These are phyloP conservation scores for Poeciliopsis paucimaculata DNA, from an alignment of 2,797 vertebrate species.

Conservation along the genomic window DNA sequence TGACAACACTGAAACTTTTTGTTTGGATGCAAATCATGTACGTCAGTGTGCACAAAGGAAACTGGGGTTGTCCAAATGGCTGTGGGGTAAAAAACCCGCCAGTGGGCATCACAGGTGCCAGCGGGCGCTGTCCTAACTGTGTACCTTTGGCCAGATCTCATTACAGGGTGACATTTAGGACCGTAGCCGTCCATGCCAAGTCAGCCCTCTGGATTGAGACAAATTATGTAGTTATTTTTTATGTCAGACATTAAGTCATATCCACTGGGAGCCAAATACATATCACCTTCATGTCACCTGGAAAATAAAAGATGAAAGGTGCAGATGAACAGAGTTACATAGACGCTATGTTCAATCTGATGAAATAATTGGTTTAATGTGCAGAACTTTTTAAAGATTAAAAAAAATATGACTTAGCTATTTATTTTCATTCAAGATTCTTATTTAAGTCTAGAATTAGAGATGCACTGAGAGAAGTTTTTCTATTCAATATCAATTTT, in stretches of 20 bases:
- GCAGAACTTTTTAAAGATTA: not conserved
- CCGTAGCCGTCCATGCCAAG: slow-evolving; percentile 82
- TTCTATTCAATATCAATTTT: not conserved
- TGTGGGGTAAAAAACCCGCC: slow-evolving; percentile 78
- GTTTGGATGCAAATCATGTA: slow-evolving; percentile 73
- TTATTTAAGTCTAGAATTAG: not conserved
- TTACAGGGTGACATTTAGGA: slow-evolving; percentile 86
- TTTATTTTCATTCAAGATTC: not conserved
- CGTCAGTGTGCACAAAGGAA: slow-evolving; percentile 71
- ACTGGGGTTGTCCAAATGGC: slow-evolving; percentile 78
- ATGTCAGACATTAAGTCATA: slow-evolving; percentile 81
- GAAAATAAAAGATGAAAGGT: slow-evolving; percentile 46
- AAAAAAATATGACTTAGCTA: not conserved
- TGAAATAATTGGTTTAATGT: slow-evolving; percentile 12
- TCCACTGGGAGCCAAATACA: slow-evolving; percentile 73
- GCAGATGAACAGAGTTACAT: slow-evolving; percentile 43
- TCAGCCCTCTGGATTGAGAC: slow-evolving; percentile 84
- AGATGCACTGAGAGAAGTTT: not conserved
- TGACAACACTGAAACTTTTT: slow-evolving; percentile 69
- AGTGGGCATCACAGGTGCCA: slow-evolving; percentile 83
- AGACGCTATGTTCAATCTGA: slow-evolving; percentile 24
- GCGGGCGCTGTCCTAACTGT: slow-evolving; percentile 79
- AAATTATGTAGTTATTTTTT: slow-evolving; percentile 85
- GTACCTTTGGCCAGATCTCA: slow-evolving; percentile 84
- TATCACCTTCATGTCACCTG: slow-evolving; percentile 79